Conservation (phyloP, 2,797 vertebrate species). For the Falco naumanni region DNA sequence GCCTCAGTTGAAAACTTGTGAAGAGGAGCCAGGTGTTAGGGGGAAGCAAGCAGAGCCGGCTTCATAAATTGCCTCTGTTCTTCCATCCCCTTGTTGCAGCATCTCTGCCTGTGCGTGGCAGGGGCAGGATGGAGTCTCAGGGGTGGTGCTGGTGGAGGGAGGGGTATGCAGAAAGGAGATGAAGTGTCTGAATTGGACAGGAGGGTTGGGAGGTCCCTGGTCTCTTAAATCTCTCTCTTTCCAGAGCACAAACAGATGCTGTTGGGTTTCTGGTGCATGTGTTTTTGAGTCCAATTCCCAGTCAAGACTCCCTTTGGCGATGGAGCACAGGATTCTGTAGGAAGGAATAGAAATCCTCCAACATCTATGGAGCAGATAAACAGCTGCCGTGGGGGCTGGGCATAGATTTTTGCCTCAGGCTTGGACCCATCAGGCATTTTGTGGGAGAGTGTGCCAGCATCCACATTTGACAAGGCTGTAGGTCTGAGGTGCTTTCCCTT, state of each 20-base stretch:
- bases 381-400: slow-evolving; percentile 44
- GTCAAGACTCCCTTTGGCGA: slow-evolving; percentile 6
- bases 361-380: not conserved
- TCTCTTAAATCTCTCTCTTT: not conserved
- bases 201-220: slow-evolving; percentile 37
- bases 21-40: not conserved
- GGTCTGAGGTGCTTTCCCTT: not conserved
- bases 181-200: not conserved
- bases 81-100: not conserved
- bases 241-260: slow-evolving; percentile 16
- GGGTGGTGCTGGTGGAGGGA: not conserved
- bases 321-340: not conserved
- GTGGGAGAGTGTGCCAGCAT: not conserved
- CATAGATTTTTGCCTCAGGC: slow-evolving; percentile 49
- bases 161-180: not conserved
- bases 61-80: not conserved
- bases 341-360: slow-evolving; percentile 6
- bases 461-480: not conserved
- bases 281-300: slow-evolving; percentile 18
- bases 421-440: not conserved
- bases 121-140: not conserved
- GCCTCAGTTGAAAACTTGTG: not conserved
- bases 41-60: not conserved
- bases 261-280: not conserved
- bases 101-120: not conserved